These are phyloP conservation scores for Pyrgilauda ruficollis DNA, from an alignment of 2,113 vertebrate genomes.

Conservation along the genomic window DNA sequence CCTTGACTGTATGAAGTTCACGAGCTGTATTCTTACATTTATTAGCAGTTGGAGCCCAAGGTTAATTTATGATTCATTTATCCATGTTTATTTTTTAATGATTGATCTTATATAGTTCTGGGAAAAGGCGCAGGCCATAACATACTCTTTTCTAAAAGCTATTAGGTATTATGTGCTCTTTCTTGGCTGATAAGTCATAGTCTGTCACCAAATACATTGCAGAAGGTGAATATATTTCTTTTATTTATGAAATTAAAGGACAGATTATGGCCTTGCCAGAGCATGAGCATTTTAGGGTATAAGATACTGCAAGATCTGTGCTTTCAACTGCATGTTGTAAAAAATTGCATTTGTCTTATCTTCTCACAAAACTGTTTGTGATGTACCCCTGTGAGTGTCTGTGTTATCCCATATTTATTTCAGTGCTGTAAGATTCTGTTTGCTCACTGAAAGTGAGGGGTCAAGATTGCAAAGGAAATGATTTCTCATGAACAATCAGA, in stretches of 20 bases:
- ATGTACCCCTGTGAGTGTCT: background rate
- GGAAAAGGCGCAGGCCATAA: background rate
- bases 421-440: background rate
- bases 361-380: background rate
- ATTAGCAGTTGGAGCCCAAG: slow-evolving; percentile 24
- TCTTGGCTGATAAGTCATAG: background rate
- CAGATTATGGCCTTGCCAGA: background rate
- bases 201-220: background rate
- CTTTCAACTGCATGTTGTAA: background rate
- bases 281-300: background rate
- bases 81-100: slow-evolving; percentile 55
- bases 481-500: background rate
- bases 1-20: slow-evolving; percentile 50
- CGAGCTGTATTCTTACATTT: background rate
- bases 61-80: slow-evolving; percentile 52
- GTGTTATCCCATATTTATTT: background rate
- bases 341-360: background rate
- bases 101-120: slow-evolving; percentile 39
- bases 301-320: background rate
- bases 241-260: background rate
- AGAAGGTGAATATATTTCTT: background rate
- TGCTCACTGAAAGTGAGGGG: background rate
- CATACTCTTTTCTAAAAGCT: background rate
- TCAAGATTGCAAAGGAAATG: background rate
- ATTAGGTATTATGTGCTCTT: background rate